Evolutionary conservation across 1,140 invertebrate genomes (phyloP), one percentile per base, ranked within the genome.

Genomic region (Oedothorax gibbosus): DNA sequence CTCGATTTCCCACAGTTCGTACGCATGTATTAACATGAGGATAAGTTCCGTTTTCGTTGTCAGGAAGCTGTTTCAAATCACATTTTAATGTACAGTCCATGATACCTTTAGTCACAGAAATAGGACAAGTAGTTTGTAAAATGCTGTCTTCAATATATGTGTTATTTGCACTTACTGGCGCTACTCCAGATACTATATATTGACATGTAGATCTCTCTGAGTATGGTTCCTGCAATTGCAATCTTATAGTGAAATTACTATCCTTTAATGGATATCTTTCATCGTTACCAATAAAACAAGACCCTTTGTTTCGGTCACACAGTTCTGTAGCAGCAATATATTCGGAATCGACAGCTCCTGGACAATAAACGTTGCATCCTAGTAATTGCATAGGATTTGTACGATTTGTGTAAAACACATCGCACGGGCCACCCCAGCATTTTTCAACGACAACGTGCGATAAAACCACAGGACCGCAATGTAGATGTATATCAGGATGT

Each of bases 1-100:
- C 88, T 2, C 93, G 91, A 87, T 95, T 92, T 65, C 93, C 90
- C 85, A 94, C 93, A 20, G 92, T 83, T 9, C 68, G 18, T 12
- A 82, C 79, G 7, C 85, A 86, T 0, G 65, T 14, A 73, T 86
- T 85, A 35, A 85, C 78, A 35, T 85, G 83, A 5, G 83, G 83
- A 62, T 69, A 85, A 1, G 83, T 85, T 6, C 83, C 83, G 62
- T 85, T 85, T 7, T 85, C 83, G 53, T 85, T 75, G 35, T 85
- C 83, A 18, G 83, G 83, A 82, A 91, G 90, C 8, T 92, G 89
- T 87, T 79, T 12, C 49, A 85, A 85, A 14, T 66, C 54, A 53
- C 84, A 85, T 69, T 80, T 85, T 20, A 85, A 57, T 15, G 84
- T 79, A 66, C 84, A 85, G 20, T 85, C 80, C 0, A 15, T 35